These are phyloP conservation scores for Stichopus chloronotus DNA, from an alignment of 35 echinoderm and acorn worm genomes.

Conservation along the genomic window DNA sequence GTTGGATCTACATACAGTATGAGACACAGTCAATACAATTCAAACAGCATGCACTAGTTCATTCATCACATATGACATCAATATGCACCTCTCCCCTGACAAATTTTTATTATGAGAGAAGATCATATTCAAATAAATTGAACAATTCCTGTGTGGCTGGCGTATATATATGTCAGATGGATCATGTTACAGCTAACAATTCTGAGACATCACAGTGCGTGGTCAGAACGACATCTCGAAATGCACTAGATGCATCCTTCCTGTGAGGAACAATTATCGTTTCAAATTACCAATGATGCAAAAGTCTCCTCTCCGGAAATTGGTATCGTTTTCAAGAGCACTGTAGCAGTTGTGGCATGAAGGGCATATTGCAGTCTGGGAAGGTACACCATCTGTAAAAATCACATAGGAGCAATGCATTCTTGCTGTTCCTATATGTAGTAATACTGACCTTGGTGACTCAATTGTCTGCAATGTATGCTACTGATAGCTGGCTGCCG, in stretches of 20 bases:
- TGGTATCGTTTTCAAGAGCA: neutral
- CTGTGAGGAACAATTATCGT: slow-evolving; percentile 37
- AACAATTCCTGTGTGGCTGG: neutral
- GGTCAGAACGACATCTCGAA: neutral
- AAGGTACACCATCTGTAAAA: too few relatives aligned
- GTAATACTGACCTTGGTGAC: too few relatives aligned
- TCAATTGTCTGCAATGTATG: too few relatives aligned
- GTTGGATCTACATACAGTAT: too few relatives aligned
- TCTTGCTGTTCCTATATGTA: too few relatives aligned
- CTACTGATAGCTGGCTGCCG: too few relatives aligned
- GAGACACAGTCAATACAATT: neutral
- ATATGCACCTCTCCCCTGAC: neutral
- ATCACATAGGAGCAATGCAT: too few relatives aligned
- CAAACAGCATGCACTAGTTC: neutral
- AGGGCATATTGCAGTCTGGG: neutral
- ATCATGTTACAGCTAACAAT: neutral
- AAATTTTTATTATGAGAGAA: neutral
- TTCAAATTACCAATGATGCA: neutral
- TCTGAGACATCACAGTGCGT: neutral
- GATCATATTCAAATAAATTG: neutral
- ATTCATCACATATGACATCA: neutral
- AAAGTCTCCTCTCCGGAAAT: slow-evolving; percentile 17
- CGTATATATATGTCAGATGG: neutral
- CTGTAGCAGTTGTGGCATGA: neutral
- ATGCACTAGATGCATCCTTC: neutral